These are phyloP conservation scores for Clinocottus analis DNA, from an alignment of 2,113 vertebrate species.

Conservation along the genomic window DNA sequence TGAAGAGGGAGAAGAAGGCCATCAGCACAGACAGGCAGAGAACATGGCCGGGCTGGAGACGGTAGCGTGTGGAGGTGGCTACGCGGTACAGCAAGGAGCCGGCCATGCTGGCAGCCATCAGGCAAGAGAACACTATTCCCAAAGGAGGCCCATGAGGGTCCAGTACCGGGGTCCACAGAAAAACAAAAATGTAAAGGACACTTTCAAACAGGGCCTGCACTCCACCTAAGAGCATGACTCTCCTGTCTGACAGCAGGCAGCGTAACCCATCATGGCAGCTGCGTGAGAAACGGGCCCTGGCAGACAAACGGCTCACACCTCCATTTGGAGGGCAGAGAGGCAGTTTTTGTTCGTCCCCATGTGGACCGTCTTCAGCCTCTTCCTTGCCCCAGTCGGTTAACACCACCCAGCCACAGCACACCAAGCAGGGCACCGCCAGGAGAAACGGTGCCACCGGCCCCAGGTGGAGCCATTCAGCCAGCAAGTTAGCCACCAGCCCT, in stretches of 20 bases:
- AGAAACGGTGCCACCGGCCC: constrained; percentile 93
- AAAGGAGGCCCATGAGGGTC: constrained; percentile 91
- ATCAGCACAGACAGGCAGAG: constrained; percentile 90
- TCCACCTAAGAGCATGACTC: constrained; percentile 89
- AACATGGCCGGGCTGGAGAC: constrained; percentile 90
- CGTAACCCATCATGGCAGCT: constrained; percentile 88
- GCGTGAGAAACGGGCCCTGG: constrained; percentile 79
- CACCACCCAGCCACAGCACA: constrained; percentile 84
- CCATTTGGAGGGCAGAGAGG: constrained; percentile 50
- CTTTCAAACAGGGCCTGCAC: constrained; percentile 95
- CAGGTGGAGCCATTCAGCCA: constrained; percentile 89
- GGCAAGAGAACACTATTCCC: constrained; percentile 91
- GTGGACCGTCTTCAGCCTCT: constrained; percentile 74
- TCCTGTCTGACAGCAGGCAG: constrained; percentile 88
- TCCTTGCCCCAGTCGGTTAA: constrained; percentile 90
- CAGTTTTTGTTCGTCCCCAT: constrained; percentile 65
- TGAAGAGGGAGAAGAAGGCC: constrained; percentile 93
- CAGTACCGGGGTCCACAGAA: constrained; percentile 94
- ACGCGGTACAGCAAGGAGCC: constrained; percentile 90
- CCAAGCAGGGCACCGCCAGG: constrained; percentile 88
- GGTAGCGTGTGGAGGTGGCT: constrained; percentile 88
- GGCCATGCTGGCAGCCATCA: constrained; percentile 92
- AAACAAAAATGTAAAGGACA: constrained; percentile 94
- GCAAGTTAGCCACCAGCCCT: constrained; percentile 88
- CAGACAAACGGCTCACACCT: constrained; percentile 55